phyloP scores from a whole-genome alignment of 2,113 vertebrate species.

The Solea solea region DNA sequence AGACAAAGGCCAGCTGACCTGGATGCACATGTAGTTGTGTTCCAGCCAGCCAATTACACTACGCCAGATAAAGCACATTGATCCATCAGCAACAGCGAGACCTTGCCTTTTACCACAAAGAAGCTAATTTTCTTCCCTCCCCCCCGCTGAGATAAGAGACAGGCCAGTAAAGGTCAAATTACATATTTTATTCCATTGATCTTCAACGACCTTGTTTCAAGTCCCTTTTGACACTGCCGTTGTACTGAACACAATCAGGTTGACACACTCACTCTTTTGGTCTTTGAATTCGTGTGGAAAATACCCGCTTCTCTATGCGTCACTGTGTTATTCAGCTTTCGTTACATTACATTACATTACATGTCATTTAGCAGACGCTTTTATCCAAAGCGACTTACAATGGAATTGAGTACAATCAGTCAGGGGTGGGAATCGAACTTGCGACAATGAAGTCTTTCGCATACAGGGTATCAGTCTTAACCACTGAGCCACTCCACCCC shows the following conservation, averaged over 20 bases:
- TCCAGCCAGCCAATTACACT: constrained; percentile 17
- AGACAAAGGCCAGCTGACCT: constrained; percentile 12
- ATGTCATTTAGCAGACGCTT: too few relatives aligned
- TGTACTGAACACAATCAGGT: neutral
- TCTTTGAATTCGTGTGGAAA: too few relatives aligned
- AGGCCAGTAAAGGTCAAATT: constrained; percentile 3
- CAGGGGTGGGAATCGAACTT: too few relatives aligned
- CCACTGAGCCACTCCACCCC: too few relatives aligned
- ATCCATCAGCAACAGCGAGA: constrained; percentile 16
- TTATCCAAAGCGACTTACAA: too few relatives aligned
- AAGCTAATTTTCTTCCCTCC: neutral
- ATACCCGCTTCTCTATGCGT: too few relatives aligned
- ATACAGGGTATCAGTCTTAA: too few relatives aligned
- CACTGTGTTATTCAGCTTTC: too few relatives aligned
- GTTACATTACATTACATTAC: too few relatives aligned
- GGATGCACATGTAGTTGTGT: constrained; percentile 14
- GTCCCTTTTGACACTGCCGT: neutral
- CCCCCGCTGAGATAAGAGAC: neutral
- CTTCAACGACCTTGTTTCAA: neutral
- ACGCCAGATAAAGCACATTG: constrained; percentile 6
- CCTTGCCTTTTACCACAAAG: constrained; percentile 18
- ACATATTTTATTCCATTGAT: constrained; percentile 2
- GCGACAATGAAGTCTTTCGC: too few relatives aligned
- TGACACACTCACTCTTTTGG: too few relatives aligned
- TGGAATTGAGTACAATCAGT: too few relatives aligned